phyloP scores from a whole-genome alignment of 23 tunicate genomes.

The Halocynthia roretzi region DNA sequence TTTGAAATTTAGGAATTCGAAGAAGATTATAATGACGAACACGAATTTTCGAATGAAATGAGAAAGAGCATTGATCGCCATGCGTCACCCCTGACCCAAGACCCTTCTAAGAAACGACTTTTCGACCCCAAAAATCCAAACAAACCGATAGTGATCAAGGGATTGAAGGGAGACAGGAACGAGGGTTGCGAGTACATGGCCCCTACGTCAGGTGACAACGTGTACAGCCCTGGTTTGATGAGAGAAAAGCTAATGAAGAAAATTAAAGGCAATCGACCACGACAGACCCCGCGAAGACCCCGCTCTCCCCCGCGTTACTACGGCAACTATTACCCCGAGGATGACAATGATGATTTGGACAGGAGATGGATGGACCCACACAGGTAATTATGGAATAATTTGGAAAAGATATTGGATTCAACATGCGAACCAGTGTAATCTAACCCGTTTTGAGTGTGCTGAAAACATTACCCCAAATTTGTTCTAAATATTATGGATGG shows the following conservation, averaged over 20 bases:
- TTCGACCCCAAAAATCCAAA: conserved; percentile 70
- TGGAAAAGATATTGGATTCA: too few relatives aligned
- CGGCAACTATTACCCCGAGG: conserved; percentile 12
- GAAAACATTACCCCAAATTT: too few relatives aligned
- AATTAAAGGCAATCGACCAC: conserved; percentile 1
- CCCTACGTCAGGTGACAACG: not conserved
- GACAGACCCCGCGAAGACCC: not conserved
- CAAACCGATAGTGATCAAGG: conserved; percentile 43
- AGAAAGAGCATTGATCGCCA: not conserved
- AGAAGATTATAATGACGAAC: not conserved
- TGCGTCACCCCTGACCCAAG: conserved; percentile 6
- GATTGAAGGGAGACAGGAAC: not conserved
- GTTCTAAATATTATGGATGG: too few relatives aligned
- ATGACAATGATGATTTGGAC: not conserved
- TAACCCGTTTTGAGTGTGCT: too few relatives aligned
- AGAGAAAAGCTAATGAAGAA: not conserved
- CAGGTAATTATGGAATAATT: too few relatives aligned
- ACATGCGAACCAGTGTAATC: too few relatives aligned
- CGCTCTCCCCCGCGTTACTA: conserved; percentile 17
- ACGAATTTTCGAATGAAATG: too few relatives aligned
- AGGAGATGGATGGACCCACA: not conserved
- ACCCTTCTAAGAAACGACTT: conserved; percentile 20
- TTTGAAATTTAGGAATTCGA: not conserved
- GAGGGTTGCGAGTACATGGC: not conserved
- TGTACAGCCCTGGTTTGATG: not conserved